Evolutionary conservation across 2,113 vertebrate genomes (phyloP).

Genomic region (Dasyurus viverrinus): DNA sequence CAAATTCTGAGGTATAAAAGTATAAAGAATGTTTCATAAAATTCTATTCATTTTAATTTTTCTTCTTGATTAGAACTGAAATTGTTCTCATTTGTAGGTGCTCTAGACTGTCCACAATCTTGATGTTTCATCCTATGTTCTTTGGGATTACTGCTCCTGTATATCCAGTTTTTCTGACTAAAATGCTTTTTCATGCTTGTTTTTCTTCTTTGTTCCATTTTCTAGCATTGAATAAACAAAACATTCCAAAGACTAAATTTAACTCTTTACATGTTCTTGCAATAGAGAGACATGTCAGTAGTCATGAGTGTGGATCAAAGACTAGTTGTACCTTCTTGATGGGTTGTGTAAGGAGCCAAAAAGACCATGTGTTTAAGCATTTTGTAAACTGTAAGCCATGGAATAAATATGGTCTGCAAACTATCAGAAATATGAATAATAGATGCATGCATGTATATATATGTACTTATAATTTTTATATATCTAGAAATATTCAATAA

Average conservation of each 20-base stretch:
- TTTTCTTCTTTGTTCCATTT: background rate
- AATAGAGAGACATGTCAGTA: background rate
- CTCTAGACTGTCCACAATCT: background rate
- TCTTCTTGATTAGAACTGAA: conserved; percentile 20
- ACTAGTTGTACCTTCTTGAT: background rate
- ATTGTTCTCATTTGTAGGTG: background rate
- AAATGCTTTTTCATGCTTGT: background rate
- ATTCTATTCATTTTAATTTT: background rate
- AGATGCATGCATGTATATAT: background rate
- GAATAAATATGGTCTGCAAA: background rate
- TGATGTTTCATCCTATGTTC: background rate
- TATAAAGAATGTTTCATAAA: conserved; percentile 10
- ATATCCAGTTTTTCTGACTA: background rate
- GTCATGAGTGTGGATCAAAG: background rate
- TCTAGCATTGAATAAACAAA: background rate
- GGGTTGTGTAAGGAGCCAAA: background rate
- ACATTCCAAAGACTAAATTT: background rate
- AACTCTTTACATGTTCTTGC: background rate
- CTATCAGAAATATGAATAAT: background rate
- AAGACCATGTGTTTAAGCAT: background rate
- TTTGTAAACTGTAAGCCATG: background rate
- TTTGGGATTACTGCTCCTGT: background rate
- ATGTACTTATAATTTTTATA: background rate
- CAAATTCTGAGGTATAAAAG: conserved; percentile 33
- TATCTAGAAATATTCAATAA: background rate